Base-by-base conservation (phyloP, 2,797 vertebrate genomes). In the Hafferia zeledoni region DNA sequence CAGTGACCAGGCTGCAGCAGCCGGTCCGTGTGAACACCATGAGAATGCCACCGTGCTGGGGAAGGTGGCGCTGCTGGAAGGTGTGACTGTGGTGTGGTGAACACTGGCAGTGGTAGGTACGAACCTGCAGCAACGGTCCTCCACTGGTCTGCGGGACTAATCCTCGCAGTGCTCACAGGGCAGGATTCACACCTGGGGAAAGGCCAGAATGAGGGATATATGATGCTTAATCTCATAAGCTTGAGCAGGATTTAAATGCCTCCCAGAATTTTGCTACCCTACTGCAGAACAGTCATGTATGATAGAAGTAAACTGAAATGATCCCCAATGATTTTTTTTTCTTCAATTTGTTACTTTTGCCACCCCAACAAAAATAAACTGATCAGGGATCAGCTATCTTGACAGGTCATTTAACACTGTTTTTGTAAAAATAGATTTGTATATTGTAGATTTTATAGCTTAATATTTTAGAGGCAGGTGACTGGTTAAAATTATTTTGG, bases 391-490 rank as follows among this genome's bases (percentile, higher is more conserved):
- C 74, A 90, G 41, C 56, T 89, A 47, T 75, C 49, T 90, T 90
- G 67, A 78, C 60, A 81, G 72, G 74, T 86, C 75, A 93, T 95
- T 95, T 94, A 94, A 90, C 91, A 91, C 52, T 59, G 20, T 77
- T 93, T 93, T 93, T 89, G 56, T 92, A 90, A 86, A 89, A 86
- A 80, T 30, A 80, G 79, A 74, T 83, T 79, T 94, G 81, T 94
- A 78, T 41, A 41, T 16, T 41, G 41, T 41, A 41, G 41, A 41
- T 89, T 94, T 93, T 94, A 94, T 91, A 60, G 84, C 71, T 95
- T 91, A 89, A 89, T 94, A 91, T 93, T 95, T 96, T 95, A 95
- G 80, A 91, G 90, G 39, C 53, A 71, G 49, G 52, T 85, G 64
- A 84, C 83, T 95, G 69, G 65, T 96, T 92, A 88, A 92, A 92